These are phyloP conservation scores for Rosalia funebris DNA, from an alignment of 2,888 invertebrate genomes.

Conservation along the genomic window DNA sequence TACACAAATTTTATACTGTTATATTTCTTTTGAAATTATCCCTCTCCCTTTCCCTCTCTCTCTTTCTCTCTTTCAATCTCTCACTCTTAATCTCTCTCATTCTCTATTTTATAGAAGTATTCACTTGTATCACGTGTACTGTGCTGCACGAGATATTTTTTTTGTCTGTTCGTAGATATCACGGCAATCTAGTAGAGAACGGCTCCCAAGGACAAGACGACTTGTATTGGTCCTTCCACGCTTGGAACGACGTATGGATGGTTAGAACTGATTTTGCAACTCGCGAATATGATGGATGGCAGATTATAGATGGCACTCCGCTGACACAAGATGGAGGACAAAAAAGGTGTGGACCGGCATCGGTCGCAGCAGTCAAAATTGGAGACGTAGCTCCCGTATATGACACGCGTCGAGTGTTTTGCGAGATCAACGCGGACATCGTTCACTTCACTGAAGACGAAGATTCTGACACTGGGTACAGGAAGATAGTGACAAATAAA, in stretches of 20 bases:
- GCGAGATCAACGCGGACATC: slow-evolving; percentile 71
- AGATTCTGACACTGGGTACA: not conserved
- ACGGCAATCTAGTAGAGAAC: too few species aligned
- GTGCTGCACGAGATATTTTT: too few species aligned
- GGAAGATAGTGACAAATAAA: not conserved
- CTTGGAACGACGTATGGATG: slow-evolving; percentile 86
- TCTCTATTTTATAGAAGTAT: too few species aligned
- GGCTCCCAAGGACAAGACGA: too few species aligned
- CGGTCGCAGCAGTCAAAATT: slow-evolving; percentile 74
- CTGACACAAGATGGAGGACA: slow-evolving; percentile 74
- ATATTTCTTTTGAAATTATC: too few species aligned
- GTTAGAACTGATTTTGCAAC: slow-evolving; percentile 74
- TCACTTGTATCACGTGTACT: too few species aligned
- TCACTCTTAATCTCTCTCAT: too few species aligned
- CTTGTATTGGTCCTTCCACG: slow-evolving; percentile 86
- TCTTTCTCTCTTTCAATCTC: too few species aligned
- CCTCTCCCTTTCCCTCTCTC: too few species aligned
- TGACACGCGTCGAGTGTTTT: slow-evolving; percentile 79
- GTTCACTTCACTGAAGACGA: not conserved
- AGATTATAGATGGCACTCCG: slow-evolving; percentile 82
- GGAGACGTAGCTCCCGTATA: slow-evolving; percentile 72
- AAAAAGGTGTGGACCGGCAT: slow-evolving; percentile 71
- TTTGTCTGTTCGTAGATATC: too few species aligned
- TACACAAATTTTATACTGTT: too few species aligned
- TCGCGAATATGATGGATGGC: slow-evolving; percentile 82